A percentile compares a stretch with the other conserved stretches of the same genome.
These are phyloP conservation scores for Amphibalanus amphitrite DNA, from an alignment of 1,140 invertebrate species.

Conservation along the genomic window DNA sequence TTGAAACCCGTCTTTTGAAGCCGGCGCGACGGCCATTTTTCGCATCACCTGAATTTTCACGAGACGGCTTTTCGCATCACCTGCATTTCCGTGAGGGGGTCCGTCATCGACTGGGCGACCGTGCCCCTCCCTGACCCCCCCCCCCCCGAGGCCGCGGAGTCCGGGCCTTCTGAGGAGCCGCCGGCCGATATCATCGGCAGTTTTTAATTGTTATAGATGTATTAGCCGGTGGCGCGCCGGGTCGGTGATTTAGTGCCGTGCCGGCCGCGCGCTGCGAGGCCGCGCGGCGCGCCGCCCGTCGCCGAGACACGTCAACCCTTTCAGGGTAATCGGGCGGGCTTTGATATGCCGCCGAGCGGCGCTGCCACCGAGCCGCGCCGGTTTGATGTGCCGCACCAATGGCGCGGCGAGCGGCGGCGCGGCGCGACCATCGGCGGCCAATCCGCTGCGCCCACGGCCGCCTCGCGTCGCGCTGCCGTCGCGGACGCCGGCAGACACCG, in stretches of 20 bases:
- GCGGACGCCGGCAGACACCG: too few species aligned
- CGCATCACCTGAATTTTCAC: not conserved
- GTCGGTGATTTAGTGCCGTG: not conserved
- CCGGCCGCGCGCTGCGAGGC: too few species aligned
- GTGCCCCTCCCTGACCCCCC: too few species aligned
- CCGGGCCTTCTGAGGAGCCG: too few species aligned
- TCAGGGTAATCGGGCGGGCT: not conserved
- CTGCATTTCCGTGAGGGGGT: not conserved
- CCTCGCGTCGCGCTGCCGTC: too few species aligned
- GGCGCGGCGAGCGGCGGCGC: too few species aligned
- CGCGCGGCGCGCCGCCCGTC: too few species aligned
- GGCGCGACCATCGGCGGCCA: too few species aligned
- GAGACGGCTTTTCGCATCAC: not conserved
- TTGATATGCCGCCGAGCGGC: not conserved
- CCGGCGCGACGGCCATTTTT: not conserved
- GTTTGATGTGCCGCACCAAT: not conserved
- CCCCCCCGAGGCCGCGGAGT: too few species aligned
- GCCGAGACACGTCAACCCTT: not conserved
- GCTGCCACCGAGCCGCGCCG: not conserved
- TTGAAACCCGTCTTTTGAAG: not conserved
- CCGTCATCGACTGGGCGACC: too few species aligned
- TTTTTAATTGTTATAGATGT: slow-evolving; percentile 2
- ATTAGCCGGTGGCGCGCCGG: not conserved
- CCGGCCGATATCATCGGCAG: not conserved
- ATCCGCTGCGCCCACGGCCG: too few species aligned